Evolutionary conservation across 2,888 invertebrate species (phyloP).

Genomic region (Synergus japonicus): DNA sequence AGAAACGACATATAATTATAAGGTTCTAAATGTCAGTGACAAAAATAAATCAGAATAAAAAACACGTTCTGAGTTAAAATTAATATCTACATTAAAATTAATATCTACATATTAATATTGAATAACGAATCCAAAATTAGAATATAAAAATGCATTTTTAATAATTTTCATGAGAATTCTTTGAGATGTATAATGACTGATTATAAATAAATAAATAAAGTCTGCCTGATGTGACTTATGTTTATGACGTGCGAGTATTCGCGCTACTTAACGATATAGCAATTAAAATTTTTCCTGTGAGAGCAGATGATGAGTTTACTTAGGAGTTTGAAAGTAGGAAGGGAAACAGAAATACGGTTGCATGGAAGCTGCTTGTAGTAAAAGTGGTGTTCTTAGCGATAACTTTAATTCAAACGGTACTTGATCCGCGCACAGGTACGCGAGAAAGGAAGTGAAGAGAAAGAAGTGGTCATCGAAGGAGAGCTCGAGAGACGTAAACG

Average conservation of each 20-base stretch:
- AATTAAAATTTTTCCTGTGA: slow-evolving; percentile 14
- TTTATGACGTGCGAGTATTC: neutral
- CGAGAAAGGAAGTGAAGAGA: slow-evolving; percentile 49
- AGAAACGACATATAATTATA: too few species aligned
- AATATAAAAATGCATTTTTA: neutral
- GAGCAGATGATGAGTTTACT: slow-evolving; percentile 23
- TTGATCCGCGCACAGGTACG: slow-evolving; percentile 46
- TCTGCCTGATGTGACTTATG: neutral
- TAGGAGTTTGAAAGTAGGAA: slow-evolving; percentile 45
- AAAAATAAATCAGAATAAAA: too few species aligned
- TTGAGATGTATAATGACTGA: neutral
- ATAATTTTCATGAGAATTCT: neutral
- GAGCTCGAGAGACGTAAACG: slow-evolving; percentile 61
- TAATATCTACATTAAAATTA: too few species aligned
- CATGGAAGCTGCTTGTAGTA: slow-evolving; percentile 50
- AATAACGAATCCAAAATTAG: neutral
- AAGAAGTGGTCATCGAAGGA: slow-evolving; percentile 51
- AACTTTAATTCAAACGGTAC: slow-evolving; percentile 50
- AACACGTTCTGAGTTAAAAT: too few species aligned
- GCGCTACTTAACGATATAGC: slow-evolving; percentile 27
- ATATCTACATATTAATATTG: too few species aligned
- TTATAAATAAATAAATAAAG: too few species aligned
- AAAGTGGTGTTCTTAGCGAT: slow-evolving; percentile 47
- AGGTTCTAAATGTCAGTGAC: too few species aligned
- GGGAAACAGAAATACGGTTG: slow-evolving; percentile 30